Evolutionary conservation across 2,888 invertebrate genomes (phyloP).

Genomic region (Phoenoteleia sp.): DNA sequence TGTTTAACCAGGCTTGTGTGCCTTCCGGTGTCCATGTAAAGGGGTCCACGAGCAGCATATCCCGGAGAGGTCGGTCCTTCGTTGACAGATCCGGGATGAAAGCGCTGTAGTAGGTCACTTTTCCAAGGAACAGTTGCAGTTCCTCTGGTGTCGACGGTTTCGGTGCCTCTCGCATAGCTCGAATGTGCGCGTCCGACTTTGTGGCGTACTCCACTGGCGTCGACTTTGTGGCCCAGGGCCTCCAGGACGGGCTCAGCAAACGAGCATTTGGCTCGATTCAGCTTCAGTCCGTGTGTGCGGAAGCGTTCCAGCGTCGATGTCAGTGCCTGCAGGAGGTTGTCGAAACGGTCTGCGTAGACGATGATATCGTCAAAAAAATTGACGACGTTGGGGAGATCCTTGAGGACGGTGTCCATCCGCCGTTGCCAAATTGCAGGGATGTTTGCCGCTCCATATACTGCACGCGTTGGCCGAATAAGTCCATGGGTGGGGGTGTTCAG

Average conservation of each 20-base stretch:
- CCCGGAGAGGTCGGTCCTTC: constrained; percentile 24
- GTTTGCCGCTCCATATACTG: neutral
- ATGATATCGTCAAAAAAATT: constrained; percentile 40
- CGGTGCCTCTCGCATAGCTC: too few species aligned
- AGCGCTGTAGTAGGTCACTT: constrained; percentile 36
- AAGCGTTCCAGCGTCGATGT: constrained; percentile 6
- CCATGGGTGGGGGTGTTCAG: constrained; percentile 49
- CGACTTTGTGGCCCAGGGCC: too few species aligned
- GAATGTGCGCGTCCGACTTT: too few species aligned
- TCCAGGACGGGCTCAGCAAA: too few species aligned
- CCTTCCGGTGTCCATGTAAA: constrained; percentile 7
- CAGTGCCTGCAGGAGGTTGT: constrained; percentile 1
- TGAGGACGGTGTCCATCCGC: constrained; percentile 18
- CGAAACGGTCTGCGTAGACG: neutral
- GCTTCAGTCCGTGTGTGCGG: constrained; percentile 12
- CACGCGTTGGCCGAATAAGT: constrained; percentile 32
- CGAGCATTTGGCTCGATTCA: too few species aligned
- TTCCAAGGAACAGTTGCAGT: too few species aligned
- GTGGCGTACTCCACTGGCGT: too few species aligned
- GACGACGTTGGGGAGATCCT: constrained; percentile 7
- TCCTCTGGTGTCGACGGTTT: too few species aligned
- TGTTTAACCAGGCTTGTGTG: neutral
- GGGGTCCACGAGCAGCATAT: neutral
- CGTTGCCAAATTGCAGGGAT: constrained; percentile 11
- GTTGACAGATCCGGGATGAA: constrained; percentile 38